Conservation (phyloP, 2,113 vertebrate genomes). For the Lophotis ruficrista region DNA sequence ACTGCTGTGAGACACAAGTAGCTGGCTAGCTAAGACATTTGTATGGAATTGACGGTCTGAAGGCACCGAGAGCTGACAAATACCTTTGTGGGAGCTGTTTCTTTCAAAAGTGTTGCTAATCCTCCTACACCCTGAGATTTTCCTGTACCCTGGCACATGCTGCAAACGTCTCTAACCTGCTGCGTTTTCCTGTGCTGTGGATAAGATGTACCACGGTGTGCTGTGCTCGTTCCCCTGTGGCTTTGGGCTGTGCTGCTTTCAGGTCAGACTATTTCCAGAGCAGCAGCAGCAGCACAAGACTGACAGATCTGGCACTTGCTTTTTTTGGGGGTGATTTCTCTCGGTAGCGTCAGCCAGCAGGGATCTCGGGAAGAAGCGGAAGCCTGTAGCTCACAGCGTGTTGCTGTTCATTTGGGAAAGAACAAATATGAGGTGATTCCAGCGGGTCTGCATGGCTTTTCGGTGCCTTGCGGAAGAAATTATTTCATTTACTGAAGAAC, state of each 20-base stretch:
- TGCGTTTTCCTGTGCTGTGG: background rate
- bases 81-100: background rate
- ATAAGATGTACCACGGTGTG: background rate
- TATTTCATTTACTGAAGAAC: accelerated
- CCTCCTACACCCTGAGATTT: background rate
- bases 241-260: background rate
- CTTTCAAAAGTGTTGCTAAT: background rate
- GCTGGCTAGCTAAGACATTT: background rate
- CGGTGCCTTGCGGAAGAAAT: background rate
- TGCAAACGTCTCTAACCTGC: background rate
- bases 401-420: background rate
- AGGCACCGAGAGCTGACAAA: background rate
- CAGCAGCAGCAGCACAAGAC: background rate
- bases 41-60: background rate
- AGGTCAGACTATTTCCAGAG: slow-evolving; percentile 5
- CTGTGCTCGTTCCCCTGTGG: background rate
- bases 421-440: background rate
- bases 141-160: background rate
- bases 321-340: background rate
- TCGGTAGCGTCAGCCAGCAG: background rate
- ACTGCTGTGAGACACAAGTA: background rate
- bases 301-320: background rate
- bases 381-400: background rate
- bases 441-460: background rate
- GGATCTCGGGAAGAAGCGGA: background rate